phyloP scores from a whole-genome alignment of 2,888 invertebrate species.

The Hirtodrosophila histrioides region DNA sequence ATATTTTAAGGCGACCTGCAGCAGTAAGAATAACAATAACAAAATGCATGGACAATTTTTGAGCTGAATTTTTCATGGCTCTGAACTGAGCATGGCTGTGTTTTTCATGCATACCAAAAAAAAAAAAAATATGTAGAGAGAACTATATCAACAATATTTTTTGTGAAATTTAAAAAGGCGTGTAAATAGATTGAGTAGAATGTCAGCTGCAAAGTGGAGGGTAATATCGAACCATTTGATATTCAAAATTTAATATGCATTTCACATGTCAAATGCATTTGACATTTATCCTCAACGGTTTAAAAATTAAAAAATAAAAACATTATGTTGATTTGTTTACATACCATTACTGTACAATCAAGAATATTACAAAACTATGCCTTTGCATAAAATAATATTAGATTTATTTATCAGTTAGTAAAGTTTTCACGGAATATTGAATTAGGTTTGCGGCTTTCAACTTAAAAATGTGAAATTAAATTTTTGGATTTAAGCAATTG shows the following conservation, averaged over 20 bases:
- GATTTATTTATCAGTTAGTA: no score
- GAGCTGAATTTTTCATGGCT: constrained; percentile 52
- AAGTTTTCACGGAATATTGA: no score
- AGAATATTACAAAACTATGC: no score
- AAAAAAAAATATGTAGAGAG: constrained; percentile 2
- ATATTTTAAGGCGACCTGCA: constrained; percentile 62
- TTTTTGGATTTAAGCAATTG: no score
- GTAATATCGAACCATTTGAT: constrained; percentile 36
- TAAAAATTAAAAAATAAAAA: no score
- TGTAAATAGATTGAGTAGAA: constrained; percentile 49
- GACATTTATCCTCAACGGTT: no score
- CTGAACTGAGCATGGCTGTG: background rate
- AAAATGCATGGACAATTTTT: constrained; percentile 26
- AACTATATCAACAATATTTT: constrained; percentile 30
- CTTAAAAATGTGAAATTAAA: no score
- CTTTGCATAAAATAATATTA: no score
- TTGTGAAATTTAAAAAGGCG: constrained; percentile 54
- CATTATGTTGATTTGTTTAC: no score
- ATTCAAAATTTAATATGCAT: constrained; percentile 58
- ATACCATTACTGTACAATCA: no score
- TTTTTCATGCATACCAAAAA: constrained; percentile 10
- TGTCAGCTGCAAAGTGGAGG: constrained; percentile 17
- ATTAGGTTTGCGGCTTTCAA: no score
- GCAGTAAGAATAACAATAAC: constrained; percentile 9
- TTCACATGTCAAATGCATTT: constrained; percentile 34